Evolutionary conservation across 2,888 invertebrate genomes (phyloP).

Genomic region (Timandra comae): DNA sequence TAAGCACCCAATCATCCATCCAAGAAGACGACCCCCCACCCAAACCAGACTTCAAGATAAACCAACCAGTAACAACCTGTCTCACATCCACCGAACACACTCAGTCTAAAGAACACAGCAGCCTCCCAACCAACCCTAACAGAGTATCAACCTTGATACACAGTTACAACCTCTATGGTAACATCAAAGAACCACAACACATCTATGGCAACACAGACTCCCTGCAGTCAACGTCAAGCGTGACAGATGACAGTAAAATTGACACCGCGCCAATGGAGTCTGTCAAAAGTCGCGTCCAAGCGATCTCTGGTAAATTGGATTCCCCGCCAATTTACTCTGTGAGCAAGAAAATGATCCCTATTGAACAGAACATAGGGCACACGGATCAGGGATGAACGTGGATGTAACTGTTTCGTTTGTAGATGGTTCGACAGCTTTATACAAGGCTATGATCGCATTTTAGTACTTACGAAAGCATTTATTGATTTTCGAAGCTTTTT

Average conservation of each 20-base stretch:
- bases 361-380: constrained; percentile 49
- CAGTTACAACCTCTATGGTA: constrained; percentile 67
- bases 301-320: constrained; percentile 57
- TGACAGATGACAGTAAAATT: constrained; percentile 50
- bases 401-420: constrained; percentile 27
- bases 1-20: constrained; percentile 44
- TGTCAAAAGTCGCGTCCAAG: constrained; percentile 64
- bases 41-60: constrained; percentile 65
- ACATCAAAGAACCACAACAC: constrained; percentile 60
- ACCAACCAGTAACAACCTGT: constrained; percentile 66
- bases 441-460: constrained; percentile 31
- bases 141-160: constrained; percentile 66
- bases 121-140: constrained; percentile 57
- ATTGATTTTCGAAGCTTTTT: constrained; percentile 34
- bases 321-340: constrained; percentile 64
- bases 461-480: constrained; percentile 25
- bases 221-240: constrained; percentile 40
- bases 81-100: constrained; percentile 31
- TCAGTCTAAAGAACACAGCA: constrained; percentile 57
- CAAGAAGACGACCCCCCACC: constrained; percentile 50
- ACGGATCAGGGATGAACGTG: constrained; percentile 55
- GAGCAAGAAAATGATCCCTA: constrained; percentile 60
- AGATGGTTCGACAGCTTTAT: constrained; percentile 41
- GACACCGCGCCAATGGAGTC: constrained; percentile 60
- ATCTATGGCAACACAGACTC: constrained; percentile 65